These are phyloP conservation scores for Drosophila teissieri DNA, from an alignment of 1,140 invertebrate species.

Conservation along the genomic window DNA sequence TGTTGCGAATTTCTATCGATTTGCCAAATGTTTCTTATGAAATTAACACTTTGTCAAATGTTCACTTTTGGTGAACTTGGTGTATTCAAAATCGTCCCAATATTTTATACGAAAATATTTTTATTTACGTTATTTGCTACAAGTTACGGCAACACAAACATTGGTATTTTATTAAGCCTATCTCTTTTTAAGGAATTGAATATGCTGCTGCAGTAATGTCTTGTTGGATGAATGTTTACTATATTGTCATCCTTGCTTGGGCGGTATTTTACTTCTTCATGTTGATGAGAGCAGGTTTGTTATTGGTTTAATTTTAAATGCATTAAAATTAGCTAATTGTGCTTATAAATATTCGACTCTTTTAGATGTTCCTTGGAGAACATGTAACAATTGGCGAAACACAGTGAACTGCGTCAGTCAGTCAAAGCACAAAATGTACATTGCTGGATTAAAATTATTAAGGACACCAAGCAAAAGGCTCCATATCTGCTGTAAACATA, in stretches of 20 bases:
- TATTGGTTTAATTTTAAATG: neutral
- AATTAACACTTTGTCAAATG: too few relatives aligned
- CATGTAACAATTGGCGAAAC: conserved; percentile 97
- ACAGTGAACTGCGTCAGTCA: conserved; percentile 92
- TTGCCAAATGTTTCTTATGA: too few relatives aligned
- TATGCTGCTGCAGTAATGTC: conserved; percentile 99
- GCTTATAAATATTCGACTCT: too few relatives aligned
- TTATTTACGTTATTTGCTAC: too few relatives aligned
- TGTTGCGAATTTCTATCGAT: too few relatives aligned
- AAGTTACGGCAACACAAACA: too few relatives aligned
- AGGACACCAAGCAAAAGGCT: conserved; percentile 86
- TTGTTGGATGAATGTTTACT: conserved; percentile 99
- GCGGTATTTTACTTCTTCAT: conserved; percentile 98
- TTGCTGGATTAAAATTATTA: conserved; percentile 88
- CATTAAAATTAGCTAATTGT: too few relatives aligned
- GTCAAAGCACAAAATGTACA: conserved; percentile 88
- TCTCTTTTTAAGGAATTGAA: conserved; percentile 89
- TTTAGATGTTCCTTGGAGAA: conserved; percentile 96
- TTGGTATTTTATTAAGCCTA: too few relatives aligned
- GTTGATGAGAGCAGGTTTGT: conserved; percentile 92
- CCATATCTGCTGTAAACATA: conserved; percentile 88
- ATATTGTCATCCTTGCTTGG: conserved; percentile 99
- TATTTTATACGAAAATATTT: conserved; percentile 91
- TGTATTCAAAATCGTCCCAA: conserved; percentile 98
- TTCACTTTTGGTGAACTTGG: too few relatives aligned